A percentile compares a stretch with the other conserved stretches of the same genome.
Conservation (phyloP, 2,113 vertebrate genomes). For the Struthio camelus region DNA sequence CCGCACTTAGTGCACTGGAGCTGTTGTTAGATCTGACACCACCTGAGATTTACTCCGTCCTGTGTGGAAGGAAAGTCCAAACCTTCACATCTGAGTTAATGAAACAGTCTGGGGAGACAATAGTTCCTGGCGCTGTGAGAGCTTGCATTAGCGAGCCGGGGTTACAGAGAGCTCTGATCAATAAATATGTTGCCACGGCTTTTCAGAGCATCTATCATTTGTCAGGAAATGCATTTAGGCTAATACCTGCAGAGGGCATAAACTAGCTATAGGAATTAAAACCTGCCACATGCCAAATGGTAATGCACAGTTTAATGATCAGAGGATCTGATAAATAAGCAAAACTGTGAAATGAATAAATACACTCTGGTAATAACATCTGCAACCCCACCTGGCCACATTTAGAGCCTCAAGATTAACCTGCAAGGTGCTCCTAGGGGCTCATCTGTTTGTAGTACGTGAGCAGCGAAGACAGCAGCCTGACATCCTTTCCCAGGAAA, state of each 20-base stretch:
- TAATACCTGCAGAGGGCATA: conserved; percentile 63
- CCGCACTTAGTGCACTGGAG: not conserved
- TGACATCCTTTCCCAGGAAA: not conserved
- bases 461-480: not conserved
- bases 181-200: conserved; percentile 58
- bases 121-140: conserved; percentile 43
- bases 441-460: not conserved
- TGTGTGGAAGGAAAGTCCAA: conserved; percentile 28
- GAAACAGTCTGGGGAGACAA: conserved; percentile 62
- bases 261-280: conserved; percentile 64
- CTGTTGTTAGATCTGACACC: conserved; percentile 19
- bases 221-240: conserved; percentile 70
- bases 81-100: conserved; percentile 60
- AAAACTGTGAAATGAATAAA: conserved; percentile 62
- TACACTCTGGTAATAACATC: conserved; percentile 54
- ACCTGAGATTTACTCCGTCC: conserved; percentile 41
- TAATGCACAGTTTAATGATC: conserved; percentile 69
- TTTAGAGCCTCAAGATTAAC: not conserved
- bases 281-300: conserved; percentile 65
- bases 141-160: conserved; percentile 54
- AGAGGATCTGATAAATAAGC: conserved; percentile 68
- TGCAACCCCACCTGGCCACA: not conserved
- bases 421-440: not conserved
- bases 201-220: conserved; percentile 42
- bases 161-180: conserved; percentile 62